Evolutionary conservation across 2,888 invertebrate species (phyloP).

Genomic region (Omphaloscelis lunosa): DNA sequence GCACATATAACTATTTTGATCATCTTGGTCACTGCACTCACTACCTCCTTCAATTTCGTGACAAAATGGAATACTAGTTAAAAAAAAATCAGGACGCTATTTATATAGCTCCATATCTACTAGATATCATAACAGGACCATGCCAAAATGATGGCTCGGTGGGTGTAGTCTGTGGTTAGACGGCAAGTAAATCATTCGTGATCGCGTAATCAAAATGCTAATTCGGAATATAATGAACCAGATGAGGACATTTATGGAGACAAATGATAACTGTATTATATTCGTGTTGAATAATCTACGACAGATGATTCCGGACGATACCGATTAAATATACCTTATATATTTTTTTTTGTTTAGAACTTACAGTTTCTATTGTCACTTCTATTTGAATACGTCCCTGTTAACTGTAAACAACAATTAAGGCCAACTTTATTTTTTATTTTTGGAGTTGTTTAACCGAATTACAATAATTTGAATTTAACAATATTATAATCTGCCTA

Average conservation of each 20-base stretch:
- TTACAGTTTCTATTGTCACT: constrained; percentile 8
- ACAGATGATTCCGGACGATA: background rate
- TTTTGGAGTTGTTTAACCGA: background rate
- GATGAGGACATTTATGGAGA: constrained; percentile 26
- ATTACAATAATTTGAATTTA: background rate
- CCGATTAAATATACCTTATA: constrained; percentile 41
- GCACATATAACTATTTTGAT: constrained; percentile 23
- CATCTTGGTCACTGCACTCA: constrained; percentile 33
- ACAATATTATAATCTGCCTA: background rate
- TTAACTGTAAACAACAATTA: constrained; percentile 38
- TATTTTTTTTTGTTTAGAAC: constrained; percentile 1
- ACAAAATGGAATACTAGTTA: constrained; percentile 27
- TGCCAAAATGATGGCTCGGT: constrained; percentile 26
- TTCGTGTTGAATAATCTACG: constrained; percentile 29
- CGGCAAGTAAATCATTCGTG: constrained; percentile 24
- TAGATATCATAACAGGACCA: constrained; percentile 36
- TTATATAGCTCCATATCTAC: constrained; percentile 33
- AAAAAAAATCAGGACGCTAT: constrained; percentile 13
- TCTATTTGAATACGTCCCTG: constrained; percentile 13
- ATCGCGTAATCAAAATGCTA: constrained; percentile 53
- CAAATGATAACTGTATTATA: constrained; percentile 22
- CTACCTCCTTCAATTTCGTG: constrained; percentile 14
- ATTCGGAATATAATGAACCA: constrained; percentile 41
- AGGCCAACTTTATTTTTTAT: background rate
- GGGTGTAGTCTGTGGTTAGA: constrained; percentile 3